A percentile compares a stretch with the other conserved stretches of the same genome.
phyloP scores from a whole-genome alignment of 2,113 vertebrate species.

The Sminthopsis crassicaudata region DNA sequence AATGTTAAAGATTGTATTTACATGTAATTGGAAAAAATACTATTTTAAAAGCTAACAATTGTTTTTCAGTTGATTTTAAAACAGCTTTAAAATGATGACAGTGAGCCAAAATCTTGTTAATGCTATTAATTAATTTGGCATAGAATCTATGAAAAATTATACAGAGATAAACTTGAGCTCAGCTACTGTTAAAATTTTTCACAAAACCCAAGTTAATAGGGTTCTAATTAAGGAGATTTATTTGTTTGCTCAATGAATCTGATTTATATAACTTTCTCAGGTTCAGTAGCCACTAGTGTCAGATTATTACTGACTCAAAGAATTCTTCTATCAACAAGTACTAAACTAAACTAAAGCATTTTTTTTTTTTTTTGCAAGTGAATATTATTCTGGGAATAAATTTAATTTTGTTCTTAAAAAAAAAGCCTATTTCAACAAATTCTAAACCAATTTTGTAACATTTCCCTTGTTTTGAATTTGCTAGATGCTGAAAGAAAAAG shows the following conservation, averaged over 20 bases:
- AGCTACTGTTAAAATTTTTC: neutral
- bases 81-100: neutral
- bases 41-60: neutral
- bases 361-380: neutral
- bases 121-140: neutral
- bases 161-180: neutral
- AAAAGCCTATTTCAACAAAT: neutral
- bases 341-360: neutral
- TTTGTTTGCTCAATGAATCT: neutral
- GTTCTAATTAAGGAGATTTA: neutral
- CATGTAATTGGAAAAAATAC: neutral
- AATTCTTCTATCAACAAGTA: neutral
- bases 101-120: neutral
- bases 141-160: neutral
- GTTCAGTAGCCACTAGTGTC: neutral
- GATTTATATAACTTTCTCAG: neutral
- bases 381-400: neutral
- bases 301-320: neutral
- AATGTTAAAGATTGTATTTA: neutral
- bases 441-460: slow-evolving; percentile 46
- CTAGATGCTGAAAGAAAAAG: slow-evolving; percentile 90
- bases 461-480: slow-evolving; percentile 55
- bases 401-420: slow-evolving; percentile 36
- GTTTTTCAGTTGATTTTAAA: neutral
- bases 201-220: neutral